Base-by-base conservation (phyloP, 2,797 vertebrate genomes). In the Onychomys torridus region DNA sequence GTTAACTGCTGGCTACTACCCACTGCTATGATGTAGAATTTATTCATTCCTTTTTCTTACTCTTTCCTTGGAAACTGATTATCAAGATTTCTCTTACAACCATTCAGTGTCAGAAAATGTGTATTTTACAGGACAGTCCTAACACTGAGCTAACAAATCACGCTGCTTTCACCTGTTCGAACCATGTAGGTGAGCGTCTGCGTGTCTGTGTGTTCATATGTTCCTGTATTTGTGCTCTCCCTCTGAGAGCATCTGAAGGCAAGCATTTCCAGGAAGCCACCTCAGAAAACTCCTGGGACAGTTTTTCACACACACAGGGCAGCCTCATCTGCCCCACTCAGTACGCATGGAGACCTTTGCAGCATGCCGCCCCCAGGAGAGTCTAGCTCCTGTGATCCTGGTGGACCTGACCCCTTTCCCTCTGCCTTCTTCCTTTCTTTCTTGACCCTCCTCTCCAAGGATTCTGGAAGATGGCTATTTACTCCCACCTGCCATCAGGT, bases 401-500 rank as follows among this genome's bases (percentile, higher is more conserved):
- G n/a, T 40, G n/a, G n/a, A n/a, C 27, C 6, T 23, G 43, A 43
- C 3, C 37, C 49, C 7, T 7, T 43, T 2, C 3, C 5, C 57
- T 75, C 32, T 21, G 10, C 57, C 13, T 6, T 6, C 5, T 25
- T 40, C 6, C 63, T 71, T n/a, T 27, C 7, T 83, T 59, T 37
- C 91, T 8, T 1, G 49, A 89, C 32, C 65, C 40, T 69, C 13
- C n/a, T 59, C n/a, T 91, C 49, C 83, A 9, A 27, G 69, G 67
- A 82, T 49, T 77, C 46, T 14, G 71, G 57, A 29, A 67, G 12
- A 40, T 55, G 63, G 29, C 23, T 37, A 10, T 59, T n/a, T 55
- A 27, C 79, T 25, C 59, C 93, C 77, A 90, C 43, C 85, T 92
- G 94, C 82, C 52, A 86, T 49, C 67, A 85, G 77, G 79, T 81